Evolutionary conservation across 2,113 vertebrate genomes (phyloP), one percentile per base, ranked within the genome.

Genomic region (Artemisiospiza belli): DNA sequence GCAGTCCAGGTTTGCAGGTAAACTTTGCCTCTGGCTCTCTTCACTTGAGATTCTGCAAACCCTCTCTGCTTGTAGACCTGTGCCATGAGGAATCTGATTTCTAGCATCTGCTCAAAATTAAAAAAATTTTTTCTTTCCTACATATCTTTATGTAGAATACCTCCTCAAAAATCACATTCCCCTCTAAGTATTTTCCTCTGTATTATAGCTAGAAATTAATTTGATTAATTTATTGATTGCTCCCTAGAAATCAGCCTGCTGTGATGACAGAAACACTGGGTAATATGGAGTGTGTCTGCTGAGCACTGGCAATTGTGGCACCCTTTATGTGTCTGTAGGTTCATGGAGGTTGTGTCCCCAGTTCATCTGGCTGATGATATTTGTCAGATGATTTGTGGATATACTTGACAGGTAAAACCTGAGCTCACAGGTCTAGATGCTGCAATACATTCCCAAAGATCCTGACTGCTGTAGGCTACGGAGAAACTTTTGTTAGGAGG

Each of bases 261-360:
- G 52, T 43, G 58, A 51, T 35, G 44, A 37, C 39, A 59, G 51
- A 64, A 89, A 52, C 22, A 31, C 11, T 44, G 39, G 24, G 1
- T 51, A 52, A 55, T 16, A 43, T 15, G 49, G 15, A 68, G 4
- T 1, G 0, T 47, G 57, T 57, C 22, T 59, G 41, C 35, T 4
- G 4, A 85, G 59, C n/a, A 21, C 25, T 35, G 33, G 14, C 16
- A 81, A 6, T 43, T 70, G 24, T 9, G 14, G 14, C 64, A 46
- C 15, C 72, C 69, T n/a, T 9, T n/a, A 54, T 61, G 31, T n/a
- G 25, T 54, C 61, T 63, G 33, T 52, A 24, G 39, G 13, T 43
- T 82, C 66, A 7, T 24, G 17, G n/a, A 70, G 19, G 20, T 68
- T 66, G 11, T 54, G 20, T 83, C 61, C 17, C 11, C 0, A 0